phyloP scores from a whole-genome alignment of 2,888 invertebrate genomes.

The Psylliodes chrysocephalus region DNA sequence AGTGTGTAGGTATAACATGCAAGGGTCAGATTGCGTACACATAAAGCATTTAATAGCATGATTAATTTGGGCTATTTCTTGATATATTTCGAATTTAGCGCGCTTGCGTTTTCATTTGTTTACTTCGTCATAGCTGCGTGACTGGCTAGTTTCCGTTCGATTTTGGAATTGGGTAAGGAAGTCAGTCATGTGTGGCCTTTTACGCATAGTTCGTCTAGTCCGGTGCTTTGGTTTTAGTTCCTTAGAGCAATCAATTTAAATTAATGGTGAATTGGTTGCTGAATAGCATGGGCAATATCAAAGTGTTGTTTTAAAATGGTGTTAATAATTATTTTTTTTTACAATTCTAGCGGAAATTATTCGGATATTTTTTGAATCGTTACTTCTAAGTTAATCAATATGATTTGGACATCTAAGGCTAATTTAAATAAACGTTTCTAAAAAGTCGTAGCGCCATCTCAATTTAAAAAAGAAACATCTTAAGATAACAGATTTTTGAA shows the following conservation, averaged over 20 bases:
- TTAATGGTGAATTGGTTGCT: constrained; percentile 3
- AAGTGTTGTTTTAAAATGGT: no score
- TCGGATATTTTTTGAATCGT: no score
- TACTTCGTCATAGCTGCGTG: constrained; percentile 13
- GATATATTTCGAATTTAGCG: neutral
- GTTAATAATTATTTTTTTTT: no score
- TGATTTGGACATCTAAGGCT: no score
- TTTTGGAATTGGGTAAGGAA: constrained; percentile 11
- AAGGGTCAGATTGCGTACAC: neutral
- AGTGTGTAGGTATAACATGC: neutral
- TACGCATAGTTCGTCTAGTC: neutral
- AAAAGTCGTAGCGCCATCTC: no score
- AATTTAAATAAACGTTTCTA: no score
- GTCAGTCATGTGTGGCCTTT: constrained; percentile 21
- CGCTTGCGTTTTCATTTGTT: constrained; percentile 20
- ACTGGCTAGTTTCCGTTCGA: constrained; percentile 4
- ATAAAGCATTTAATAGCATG: constrained; percentile 6
- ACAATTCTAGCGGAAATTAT: no score
- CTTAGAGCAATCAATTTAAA: neutral
- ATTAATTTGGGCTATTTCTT: neutral
- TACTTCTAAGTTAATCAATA: no score
- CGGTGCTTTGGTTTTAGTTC: constrained; percentile 11
- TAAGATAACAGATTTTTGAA: no score
- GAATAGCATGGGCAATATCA: no score
- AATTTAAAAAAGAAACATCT: no score